Evolutionary conservation across 2,113 vertebrate species (phyloP), one percentile per base, ranked within the genome.

Genomic region (Macrotis lagotis): DNA sequence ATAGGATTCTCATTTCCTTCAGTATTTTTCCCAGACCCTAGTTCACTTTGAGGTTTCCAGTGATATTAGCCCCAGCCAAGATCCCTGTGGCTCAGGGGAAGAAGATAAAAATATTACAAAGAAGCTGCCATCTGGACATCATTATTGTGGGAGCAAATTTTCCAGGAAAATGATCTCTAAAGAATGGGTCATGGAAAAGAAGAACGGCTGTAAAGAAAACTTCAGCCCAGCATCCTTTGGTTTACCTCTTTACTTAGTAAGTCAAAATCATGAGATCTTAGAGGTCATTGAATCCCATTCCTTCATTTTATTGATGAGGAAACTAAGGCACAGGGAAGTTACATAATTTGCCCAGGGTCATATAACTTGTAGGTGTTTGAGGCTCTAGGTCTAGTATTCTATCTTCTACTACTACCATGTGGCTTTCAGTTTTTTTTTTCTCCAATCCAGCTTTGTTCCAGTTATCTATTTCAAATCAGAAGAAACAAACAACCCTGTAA

Each of bases 81-180:
- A 99, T 98, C 28, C 98, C 98, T 37, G 98, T 99, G 92, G 98
- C 98, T 3, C 98, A 98, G 9, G 98, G 98, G 95, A 99, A 99
- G 96, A 99, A 99, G 96, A 99, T 98, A 92, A 98, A 96, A 99
- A 99, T 98, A 99, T 98, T 50, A 96, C 91, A 91, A 99, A 98
- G 96, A 99, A 99, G 92, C 91, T 91, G 3, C 94, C 92, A 0
- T 97, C 66, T 47, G 92, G 24, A 8, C 93, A 97, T 92, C 93
- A 95, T 97, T 97, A 98, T 37, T 97, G 90, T 16, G 98, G 98
- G 53, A 95, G 92, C 25, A 99, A 94, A 93, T 99, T 99, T 9
- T 96, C 92, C 37, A 98, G 12, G 37, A 99, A 99, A 91, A 98
- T 98, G 8, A 98, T 98, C 25, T 91, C 98, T 98, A 93, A 12